phyloP scores from a whole-genome alignment of 2,888 invertebrate genomes.

The Amiota communis region DNA sequence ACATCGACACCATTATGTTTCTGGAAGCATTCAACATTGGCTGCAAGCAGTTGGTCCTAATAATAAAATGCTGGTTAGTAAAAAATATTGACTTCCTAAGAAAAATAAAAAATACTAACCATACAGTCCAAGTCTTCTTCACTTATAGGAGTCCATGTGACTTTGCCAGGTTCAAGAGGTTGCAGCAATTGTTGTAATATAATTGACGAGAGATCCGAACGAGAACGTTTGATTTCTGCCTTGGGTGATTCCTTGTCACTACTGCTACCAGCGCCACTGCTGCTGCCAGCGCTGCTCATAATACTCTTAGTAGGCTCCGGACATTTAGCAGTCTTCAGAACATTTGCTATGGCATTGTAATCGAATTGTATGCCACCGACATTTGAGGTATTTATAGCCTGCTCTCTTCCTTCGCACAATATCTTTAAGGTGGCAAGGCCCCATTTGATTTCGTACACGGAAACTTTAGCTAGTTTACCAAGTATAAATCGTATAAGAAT shows the following conservation, averaged over 20 bases:
- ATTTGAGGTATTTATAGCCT: constrained; percentile 30
- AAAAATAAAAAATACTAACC: constrained; percentile 59
- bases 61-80: constrained; percentile 43
- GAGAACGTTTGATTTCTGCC: constrained; percentile 75
- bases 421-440: constrained; percentile 81
- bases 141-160: constrained; percentile 73
- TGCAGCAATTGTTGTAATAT: constrained; percentile 84
- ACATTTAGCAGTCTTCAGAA: constrained; percentile 83
- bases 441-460: constrained; percentile 75
- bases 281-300: constrained; percentile 69
- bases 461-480: constrained; percentile 69
- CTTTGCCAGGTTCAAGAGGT: constrained; percentile 77
- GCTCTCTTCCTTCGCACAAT: constrained; percentile 80
- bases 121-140: constrained; percentile 73
- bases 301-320: constrained; percentile 75
- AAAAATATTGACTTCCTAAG: neutral
- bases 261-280: constrained; percentile 53
- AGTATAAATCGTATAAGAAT: constrained; percentile 81
- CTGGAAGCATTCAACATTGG: constrained; percentile 85
- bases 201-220: constrained; percentile 81
- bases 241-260: constrained; percentile 78
- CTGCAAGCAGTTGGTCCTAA: constrained; percentile 85
- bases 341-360: constrained; percentile 82
- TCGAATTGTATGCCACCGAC: constrained; percentile 76
- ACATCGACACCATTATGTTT: constrained; percentile 87